Percentiles rank a stretch among this genome's conserved stretches.
Evolutionary conservation across 2,113 vertebrate genomes (phyloP).

Genomic region (Hassar affinis): DNA sequence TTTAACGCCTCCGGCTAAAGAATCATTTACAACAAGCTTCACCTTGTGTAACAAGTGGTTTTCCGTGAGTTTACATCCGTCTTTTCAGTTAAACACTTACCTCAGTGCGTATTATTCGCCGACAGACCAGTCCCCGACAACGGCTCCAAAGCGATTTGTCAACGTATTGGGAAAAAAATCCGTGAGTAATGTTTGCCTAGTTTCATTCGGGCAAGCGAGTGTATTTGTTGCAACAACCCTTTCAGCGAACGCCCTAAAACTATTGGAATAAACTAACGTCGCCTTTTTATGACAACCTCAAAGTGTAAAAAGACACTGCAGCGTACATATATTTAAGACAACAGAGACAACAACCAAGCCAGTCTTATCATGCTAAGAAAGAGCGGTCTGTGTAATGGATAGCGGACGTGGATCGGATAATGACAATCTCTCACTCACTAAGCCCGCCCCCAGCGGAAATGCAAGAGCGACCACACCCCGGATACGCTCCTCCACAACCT

Average conservation of each 20-base stretch:
- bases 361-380: not conserved
- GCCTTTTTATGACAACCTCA: not conserved
- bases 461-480: not conserved
- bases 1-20: not conserved
- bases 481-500: not conserved
- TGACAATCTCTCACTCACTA: not conserved
- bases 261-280: not conserved
- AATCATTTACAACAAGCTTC: not conserved
- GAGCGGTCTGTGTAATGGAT: not conserved
- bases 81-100: not conserved
- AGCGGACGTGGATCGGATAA: not conserved
- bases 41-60: not conserved
- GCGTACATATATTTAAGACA: not conserved
- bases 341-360: not conserved
- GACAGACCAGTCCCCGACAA: not conserved
- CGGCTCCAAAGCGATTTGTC: not conserved
- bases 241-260: slow-evolving; percentile 1
- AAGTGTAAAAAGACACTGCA: not conserved
- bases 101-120: slow-evolving; percentile 11
- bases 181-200: not conserved
- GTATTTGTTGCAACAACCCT: not conserved
- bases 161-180: slow-evolving; percentile 2
- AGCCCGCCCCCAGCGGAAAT: slow-evolving; percentile 14
- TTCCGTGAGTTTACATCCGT: not conserved
- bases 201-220: not conserved